Conservation (phyloP, 2,888 invertebrate species). For the Caenorhabditis wallacei region DNA sequence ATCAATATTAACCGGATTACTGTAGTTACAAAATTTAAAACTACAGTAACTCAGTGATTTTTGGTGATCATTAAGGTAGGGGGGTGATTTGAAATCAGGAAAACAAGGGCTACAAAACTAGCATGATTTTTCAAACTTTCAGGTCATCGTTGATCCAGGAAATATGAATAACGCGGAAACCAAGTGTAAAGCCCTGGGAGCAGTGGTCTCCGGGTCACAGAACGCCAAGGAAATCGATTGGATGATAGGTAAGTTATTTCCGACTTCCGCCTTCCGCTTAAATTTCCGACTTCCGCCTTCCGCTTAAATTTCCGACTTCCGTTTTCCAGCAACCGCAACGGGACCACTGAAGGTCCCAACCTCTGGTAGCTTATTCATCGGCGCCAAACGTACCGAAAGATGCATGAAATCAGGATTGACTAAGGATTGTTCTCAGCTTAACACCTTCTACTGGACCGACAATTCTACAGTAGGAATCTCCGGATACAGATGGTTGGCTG, state of each 20-base stretch:
- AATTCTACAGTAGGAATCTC: not conserved
- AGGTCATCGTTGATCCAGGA: not conserved
- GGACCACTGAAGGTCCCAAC: not conserved
- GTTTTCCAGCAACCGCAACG: not conserved
- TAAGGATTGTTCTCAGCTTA: not conserved
- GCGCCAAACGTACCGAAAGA: not conserved
- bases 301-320: too few relatives aligned
- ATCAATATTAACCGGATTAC: not conserved
- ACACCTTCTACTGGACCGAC: slow-evolving; percentile 17
- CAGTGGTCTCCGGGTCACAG: not conserved
- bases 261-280: too few relatives aligned
- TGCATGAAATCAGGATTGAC: not conserved
- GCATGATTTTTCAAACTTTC: not conserved
- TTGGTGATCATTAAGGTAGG: too few relatives aligned
- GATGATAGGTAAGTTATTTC: not conserved
- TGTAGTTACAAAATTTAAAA: too few relatives aligned
- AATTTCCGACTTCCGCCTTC: too few relatives aligned
- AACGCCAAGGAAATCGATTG: not conserved
- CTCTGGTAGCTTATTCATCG: not conserved
- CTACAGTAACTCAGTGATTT: too few relatives aligned
- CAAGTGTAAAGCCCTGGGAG: slow-evolving; percentile 1
- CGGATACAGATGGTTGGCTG: slow-evolving; percentile 7
- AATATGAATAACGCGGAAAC: not conserved
- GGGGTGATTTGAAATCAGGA: too few relatives aligned
- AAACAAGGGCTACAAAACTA: too few relatives aligned